A percentile compares a stretch with the other conserved stretches of the same genome.
Conservation (phyloP, 2,797 vertebrate genomes). For the Hephaestus fuliginosus region DNA sequence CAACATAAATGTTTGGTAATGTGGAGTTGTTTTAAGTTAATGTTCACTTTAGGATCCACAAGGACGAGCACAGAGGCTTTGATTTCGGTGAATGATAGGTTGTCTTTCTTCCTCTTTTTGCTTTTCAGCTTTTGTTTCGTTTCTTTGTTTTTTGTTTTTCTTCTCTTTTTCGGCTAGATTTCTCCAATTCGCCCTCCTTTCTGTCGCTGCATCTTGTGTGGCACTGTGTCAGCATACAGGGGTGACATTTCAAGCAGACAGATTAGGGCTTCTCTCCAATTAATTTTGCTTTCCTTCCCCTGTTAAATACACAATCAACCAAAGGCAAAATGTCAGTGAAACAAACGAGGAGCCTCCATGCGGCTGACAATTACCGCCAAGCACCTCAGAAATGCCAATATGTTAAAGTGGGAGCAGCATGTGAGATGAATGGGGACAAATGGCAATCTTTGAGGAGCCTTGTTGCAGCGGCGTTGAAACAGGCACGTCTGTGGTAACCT, state of each 20-base stretch:
- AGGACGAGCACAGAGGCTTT: conserved; percentile 15
- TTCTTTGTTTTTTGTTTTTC: not conserved
- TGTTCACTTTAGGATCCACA: conserved; percentile 37
- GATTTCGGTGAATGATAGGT: conserved; percentile 27
- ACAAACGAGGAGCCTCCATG: conserved; percentile 82
- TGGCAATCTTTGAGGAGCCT: conserved; percentile 53
- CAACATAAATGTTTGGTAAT: conserved; percentile 19
- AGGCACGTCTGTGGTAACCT: conserved; percentile 13
- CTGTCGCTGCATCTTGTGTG: conserved; percentile 36
- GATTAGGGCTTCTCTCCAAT: conserved; percentile 87
- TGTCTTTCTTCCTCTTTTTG: conserved; percentile 1
- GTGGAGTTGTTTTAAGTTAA: conserved; percentile 34
- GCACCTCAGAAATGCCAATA: conserved; percentile 87
- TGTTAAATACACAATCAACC: conserved; percentile 89
- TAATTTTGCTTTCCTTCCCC: conserved; percentile 85
- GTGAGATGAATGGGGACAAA: conserved; percentile 78
- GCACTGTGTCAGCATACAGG: conserved; percentile 72
- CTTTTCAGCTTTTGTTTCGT: conserved; percentile 10
- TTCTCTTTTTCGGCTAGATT: conserved; percentile 2
- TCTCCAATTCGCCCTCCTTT: conserved; percentile 20
- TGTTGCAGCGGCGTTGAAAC: conserved; percentile 37
- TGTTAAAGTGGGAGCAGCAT: conserved; percentile 79
- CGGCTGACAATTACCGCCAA: conserved; percentile 85
- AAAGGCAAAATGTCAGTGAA: conserved; percentile 89
- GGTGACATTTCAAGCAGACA: conserved; percentile 89